phyloP scores from a whole-genome alignment of 1,140 invertebrate species.

The Aporrectodea caliginosa region DNA sequence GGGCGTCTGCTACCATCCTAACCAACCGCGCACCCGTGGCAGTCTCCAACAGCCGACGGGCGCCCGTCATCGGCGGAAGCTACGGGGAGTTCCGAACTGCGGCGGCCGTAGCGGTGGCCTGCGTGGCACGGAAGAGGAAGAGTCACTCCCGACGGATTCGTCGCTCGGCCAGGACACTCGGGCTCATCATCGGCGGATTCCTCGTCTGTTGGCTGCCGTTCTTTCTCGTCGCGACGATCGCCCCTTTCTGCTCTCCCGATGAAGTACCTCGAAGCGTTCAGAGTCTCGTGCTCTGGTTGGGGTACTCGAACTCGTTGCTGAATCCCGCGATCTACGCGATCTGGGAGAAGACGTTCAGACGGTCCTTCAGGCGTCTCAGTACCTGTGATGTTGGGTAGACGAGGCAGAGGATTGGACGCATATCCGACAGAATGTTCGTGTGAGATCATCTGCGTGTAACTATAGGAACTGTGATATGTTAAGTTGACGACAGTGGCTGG shows the following conservation, averaged over 20 bases:
- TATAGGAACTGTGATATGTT: too few species aligned
- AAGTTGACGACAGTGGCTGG: too few species aligned
- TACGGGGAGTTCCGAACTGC: neutral
- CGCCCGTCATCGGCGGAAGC: neutral
- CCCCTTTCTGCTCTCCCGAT: conserved; percentile 61
- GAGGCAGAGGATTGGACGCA: too few species aligned
- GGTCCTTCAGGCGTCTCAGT: conserved; percentile 44
- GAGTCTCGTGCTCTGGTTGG: conserved; percentile 66
- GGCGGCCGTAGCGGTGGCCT: neutral
- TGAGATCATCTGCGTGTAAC: too few species aligned
- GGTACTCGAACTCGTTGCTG: conserved; percentile 69
- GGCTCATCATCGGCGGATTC: conserved; percentile 87
- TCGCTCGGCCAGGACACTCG: conserved; percentile 62
- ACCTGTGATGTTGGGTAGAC: conserved; percentile 15
- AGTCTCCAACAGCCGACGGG: neutral
- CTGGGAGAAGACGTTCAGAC: conserved; percentile 54
- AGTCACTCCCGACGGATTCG: conserved; percentile 18
- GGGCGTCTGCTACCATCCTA: too few species aligned
- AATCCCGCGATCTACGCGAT: conserved; percentile 92
- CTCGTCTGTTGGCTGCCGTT: conserved; percentile 91
- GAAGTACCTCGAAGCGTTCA: conserved; percentile 16
- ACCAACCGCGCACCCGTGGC: neutral
- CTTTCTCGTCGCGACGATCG: conserved; percentile 86
- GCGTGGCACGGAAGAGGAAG: neutral
- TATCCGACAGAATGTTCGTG: too few species aligned